These are phyloP conservation scores for Rutilus rutilus DNA, from an alignment of 2,113 vertebrate genomes.

Conservation along the genomic window DNA sequence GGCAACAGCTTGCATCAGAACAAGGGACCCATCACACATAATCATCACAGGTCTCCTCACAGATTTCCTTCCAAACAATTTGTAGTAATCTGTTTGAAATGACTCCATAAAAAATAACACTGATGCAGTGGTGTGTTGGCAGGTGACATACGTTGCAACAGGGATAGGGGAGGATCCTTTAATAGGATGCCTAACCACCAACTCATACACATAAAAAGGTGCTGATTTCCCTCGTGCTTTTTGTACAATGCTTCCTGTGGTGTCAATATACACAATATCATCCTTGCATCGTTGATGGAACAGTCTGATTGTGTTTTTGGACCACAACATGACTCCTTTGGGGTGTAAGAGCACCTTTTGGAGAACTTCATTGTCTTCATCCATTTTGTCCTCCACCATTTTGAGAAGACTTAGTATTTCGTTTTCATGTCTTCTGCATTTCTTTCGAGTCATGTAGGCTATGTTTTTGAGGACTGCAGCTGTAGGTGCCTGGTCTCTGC, in stretches of 20 bases:
- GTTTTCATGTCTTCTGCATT: not conserved
- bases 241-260: not conserved
- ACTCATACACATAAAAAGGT: not conserved
- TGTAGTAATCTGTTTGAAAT: too few species aligned
- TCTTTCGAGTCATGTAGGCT: too few species aligned
- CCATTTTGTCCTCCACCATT: not conserved
- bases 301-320: not conserved
- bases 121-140: not conserved
- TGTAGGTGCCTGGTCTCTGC: not conserved
- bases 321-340: conserved; percentile 1
- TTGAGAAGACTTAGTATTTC: not conserved
- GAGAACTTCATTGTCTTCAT: not conserved
- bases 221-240: not conserved
- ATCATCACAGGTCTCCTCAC: too few species aligned
- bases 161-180: not conserved
- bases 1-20: too few species aligned
- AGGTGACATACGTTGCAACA: not conserved
- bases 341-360: not conserved
- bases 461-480: not conserved
- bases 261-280: not conserved
- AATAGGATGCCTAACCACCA: not conserved
- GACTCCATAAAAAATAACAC: not conserved
- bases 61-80: too few species aligned
- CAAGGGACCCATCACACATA: too few species aligned
- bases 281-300: not conserved